Percentiles rank a stretch among this genome's conserved stretches.
Evolutionary conservation across 2,113 vertebrate genomes (phyloP).

Genomic region (Poeciliopsis retropinna): DNA sequence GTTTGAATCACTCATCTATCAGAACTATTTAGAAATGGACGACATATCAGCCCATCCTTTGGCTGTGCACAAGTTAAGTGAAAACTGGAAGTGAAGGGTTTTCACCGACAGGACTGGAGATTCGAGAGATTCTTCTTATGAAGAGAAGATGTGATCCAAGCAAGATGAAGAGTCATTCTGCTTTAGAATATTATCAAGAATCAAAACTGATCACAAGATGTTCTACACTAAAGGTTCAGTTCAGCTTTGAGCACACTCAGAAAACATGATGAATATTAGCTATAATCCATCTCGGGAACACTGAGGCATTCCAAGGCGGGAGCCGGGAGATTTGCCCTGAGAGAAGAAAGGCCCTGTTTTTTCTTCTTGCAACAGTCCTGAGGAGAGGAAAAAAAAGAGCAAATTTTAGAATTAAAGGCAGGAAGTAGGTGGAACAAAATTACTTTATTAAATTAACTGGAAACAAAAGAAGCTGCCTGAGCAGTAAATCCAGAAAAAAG

Average conservation of each 20-base stretch:
- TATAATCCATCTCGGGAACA: not conserved
- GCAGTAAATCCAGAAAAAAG: not conserved
- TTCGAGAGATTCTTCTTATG: not conserved
- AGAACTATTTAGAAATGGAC: not conserved
- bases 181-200: not conserved
- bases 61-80: not conserved
- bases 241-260: not conserved
- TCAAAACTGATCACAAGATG: not conserved
- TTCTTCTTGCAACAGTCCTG: not conserved
- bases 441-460: conserved; percentile 4
- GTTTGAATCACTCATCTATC: not conserved
- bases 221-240: not conserved
- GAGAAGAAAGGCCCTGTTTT: not conserved
- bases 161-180: not conserved
- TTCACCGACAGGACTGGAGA: not conserved
- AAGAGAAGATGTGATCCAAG: not conserved
- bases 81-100: not conserved
- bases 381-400: not conserved
- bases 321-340: not conserved
- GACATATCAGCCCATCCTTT: not conserved
- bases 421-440: not conserved
- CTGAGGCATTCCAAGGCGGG: not conserved
- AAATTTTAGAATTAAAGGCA: not conserved
- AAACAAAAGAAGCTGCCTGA: not conserved
- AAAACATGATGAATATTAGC: conserved; percentile 3